Conservation (phyloP, 2,888 invertebrate species). For the Cecidostiba fungosa region DNA sequence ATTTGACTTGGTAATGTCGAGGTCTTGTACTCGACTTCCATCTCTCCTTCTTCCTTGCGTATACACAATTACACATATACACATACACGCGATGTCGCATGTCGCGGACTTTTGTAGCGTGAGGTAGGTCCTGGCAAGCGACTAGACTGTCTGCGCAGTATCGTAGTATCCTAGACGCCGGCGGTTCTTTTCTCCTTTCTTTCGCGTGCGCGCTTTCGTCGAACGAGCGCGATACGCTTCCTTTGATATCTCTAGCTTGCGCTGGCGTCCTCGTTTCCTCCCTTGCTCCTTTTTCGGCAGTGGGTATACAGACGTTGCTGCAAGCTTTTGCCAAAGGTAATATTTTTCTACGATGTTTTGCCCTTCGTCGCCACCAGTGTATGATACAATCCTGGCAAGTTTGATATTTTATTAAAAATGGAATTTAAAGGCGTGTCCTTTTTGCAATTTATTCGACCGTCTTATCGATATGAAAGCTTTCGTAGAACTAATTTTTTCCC, state of each 20-base stretch:
- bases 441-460: background rate
- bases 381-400: background rate
- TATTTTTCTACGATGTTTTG: slow-evolving; percentile 34
- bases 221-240: slow-evolving; percentile 65
- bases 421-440: background rate
- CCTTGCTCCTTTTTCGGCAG: slow-evolving; percentile 13
- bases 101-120: slow-evolving; percentile 52
- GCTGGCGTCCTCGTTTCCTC: slow-evolving; percentile 19
- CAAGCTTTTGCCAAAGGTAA: background rate
- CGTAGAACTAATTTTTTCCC: background rate
- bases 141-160: slow-evolving; percentile 39
- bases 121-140: slow-evolving; percentile 73
- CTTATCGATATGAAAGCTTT: background rate
- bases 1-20: slow-evolving; percentile 79
- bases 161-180: slow-evolving; percentile 41
- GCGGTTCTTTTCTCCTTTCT: slow-evolving; percentile 12
- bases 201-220: slow-evolving; percentile 22
- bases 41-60: slow-evolving; percentile 56
- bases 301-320: background rate
- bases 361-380: background rate
- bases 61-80: background rate
- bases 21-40: slow-evolving; percentile 65
- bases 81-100: slow-evolving; percentile 42
- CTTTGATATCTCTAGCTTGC: slow-evolving; percentile 65
- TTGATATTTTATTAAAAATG: background rate